These are phyloP conservation scores for Moxostoma hubbsi DNA, from an alignment of 2,797 vertebrate genomes.

Conservation along the genomic window DNA sequence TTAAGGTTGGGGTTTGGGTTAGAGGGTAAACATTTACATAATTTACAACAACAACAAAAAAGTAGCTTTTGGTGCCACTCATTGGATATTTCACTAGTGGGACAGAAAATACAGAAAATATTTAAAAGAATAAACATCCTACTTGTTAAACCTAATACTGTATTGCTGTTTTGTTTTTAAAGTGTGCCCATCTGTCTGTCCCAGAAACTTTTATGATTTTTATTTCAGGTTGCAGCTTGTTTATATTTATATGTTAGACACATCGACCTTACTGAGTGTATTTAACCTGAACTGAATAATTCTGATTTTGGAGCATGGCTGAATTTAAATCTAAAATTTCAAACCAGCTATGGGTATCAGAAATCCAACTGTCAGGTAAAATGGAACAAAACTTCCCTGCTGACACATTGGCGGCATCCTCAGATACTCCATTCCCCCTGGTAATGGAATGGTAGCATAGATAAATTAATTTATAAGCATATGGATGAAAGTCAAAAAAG, in stretches of 20 bases:
- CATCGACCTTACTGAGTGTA: slow-evolving; percentile 20
- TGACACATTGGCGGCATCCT: slow-evolving; percentile 32
- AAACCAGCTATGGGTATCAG: slow-evolving; percentile 36
- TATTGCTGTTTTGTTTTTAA: not conserved
- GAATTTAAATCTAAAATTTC: slow-evolving; percentile 54
- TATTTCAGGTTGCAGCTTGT: slow-evolving; percentile 24
- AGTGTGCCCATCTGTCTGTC: not conserved
- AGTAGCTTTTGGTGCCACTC: too few species aligned
- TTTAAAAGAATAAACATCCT: not conserved
- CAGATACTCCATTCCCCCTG: slow-evolving; percentile 34
- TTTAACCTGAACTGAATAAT: slow-evolving; percentile 49
- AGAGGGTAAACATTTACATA: too few species aligned
- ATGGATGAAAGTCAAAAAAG: slow-evolving; percentile 56
- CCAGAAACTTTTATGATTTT: not conserved
- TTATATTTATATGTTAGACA: slow-evolving; percentile 1
- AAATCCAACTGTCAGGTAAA: slow-evolving; percentile 49
- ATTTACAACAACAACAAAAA: too few species aligned
- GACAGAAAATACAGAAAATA: too few species aligned
- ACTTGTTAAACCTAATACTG: not conserved
- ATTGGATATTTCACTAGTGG: too few species aligned
- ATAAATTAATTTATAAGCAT: slow-evolving; percentile 58
- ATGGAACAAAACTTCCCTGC: slow-evolving; percentile 51
- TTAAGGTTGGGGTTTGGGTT: too few species aligned
- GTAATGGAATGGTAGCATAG: slow-evolving; percentile 37
- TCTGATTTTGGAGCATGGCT: slow-evolving; percentile 45